These are phyloP conservation scores for Rhinichthys osculus DNA, from an alignment of 2,797 vertebrate genomes.

Conservation along the genomic window DNA sequence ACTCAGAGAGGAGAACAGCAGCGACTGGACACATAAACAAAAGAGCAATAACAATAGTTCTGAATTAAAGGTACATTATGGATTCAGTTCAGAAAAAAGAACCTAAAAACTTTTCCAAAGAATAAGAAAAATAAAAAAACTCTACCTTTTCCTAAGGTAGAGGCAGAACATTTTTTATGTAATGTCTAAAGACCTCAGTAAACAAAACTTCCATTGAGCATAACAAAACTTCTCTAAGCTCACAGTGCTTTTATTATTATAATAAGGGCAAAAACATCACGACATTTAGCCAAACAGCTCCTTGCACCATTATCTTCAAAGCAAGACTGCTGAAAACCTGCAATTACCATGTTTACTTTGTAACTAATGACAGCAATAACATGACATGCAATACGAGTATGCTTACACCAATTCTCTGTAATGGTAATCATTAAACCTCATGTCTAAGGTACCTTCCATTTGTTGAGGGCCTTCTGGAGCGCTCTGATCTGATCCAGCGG, in stretches of 20 bases:
- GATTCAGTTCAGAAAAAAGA: not conserved
- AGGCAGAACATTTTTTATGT: not conserved
- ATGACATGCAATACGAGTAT: not conserved
- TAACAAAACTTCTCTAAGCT: not conserved
- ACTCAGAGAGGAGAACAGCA: constrained; percentile 78
- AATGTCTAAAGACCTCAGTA: not conserved
- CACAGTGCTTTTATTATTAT: not conserved
- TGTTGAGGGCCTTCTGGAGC: constrained; percentile 81
- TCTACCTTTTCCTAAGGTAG: not conserved
- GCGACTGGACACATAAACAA: constrained; percentile 39
- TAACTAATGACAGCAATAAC: constrained; percentile 18
- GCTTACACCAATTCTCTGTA: not conserved
- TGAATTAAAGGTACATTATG: not conserved
- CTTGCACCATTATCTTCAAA: not conserved
- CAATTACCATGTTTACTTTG: constrained; percentile 10
- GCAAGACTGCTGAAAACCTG: constrained; percentile 10
- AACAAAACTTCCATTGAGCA: not conserved
- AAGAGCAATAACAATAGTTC: not conserved
- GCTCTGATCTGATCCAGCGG: constrained; percentile 78
- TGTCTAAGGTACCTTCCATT: constrained; percentile 80
- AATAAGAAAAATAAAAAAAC: not conserved
- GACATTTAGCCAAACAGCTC: not conserved
- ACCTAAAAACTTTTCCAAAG: not conserved
- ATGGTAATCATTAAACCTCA: not conserved
- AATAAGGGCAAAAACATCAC: constrained; percentile 6